Conservation (phyloP, 1,140 invertebrate genomes). For the Micrasema longulum region DNA sequence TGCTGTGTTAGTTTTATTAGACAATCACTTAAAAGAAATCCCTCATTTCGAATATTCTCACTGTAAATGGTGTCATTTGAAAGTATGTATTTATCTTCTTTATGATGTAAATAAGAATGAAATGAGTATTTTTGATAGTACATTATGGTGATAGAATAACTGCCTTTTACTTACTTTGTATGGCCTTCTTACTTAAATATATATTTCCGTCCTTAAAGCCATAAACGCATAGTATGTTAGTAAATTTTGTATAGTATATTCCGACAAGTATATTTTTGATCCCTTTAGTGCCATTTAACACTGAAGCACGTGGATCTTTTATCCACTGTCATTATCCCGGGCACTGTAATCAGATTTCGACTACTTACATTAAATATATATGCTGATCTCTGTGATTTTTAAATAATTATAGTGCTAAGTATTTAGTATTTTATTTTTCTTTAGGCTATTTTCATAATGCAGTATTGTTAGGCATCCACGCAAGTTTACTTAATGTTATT, state of each 20-base stretch:
- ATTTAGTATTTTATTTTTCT: conserved; percentile 7
- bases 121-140: conserved; percentile 11
- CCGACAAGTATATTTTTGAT: neutral
- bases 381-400: conserved; percentile 36
- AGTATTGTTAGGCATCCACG: neutral
- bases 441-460: neutral
- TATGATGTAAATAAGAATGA: conserved; percentile 12
- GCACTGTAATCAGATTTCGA: conserved; percentile 1
- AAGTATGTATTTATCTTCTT: conserved; percentile 20
- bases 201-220: conserved; percentile 24
- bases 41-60: neutral
- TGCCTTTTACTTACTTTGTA: neutral
- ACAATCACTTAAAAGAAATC: neutral
- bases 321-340: neutral
- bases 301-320: neutral
- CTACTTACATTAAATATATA: conserved; percentile 1
- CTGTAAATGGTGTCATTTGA: neutral
- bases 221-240: conserved; percentile 25
- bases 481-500: conserved; percentile 8
- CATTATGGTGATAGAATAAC: neutral
- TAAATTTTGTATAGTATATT: neutral
- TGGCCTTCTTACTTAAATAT: conserved; percentile 5
- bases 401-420: conserved; percentile 25
- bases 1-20: neutral
- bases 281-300: conserved; percentile 29